Conservation (phyloP, 2,888 invertebrate genomes). For the Eristalis pertinax region DNA sequence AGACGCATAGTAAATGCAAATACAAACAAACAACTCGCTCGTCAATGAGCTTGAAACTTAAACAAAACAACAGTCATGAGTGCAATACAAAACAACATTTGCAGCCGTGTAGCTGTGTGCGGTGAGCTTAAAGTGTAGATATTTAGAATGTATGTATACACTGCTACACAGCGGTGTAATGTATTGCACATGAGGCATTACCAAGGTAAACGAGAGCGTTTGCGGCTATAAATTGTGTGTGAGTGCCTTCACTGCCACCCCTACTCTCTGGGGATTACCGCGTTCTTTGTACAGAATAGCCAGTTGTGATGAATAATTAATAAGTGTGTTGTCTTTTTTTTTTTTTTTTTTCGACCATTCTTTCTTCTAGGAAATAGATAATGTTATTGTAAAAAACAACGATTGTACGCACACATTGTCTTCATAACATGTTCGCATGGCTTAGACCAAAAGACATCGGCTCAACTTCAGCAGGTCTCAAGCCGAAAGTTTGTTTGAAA, state of each 20-base stretch:
- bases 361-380: background rate
- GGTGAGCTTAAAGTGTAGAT: constrained; percentile 38
- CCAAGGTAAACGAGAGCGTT: constrained; percentile 68
- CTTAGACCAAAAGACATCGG: too few species aligned
- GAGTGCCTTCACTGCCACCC: constrained; percentile 35
- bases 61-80: constrained; percentile 52
- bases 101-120: constrained; percentile 17
- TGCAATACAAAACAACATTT: constrained; percentile 51
- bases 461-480: too few species aligned
- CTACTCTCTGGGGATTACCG: constrained; percentile 38
- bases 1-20: constrained; percentile 30
- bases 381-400: background rate
- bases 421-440: too few species aligned
- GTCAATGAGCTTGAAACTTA: constrained; percentile 73
- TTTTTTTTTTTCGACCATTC: background rate
- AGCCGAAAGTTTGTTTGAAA: too few species aligned
- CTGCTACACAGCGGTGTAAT: constrained; percentile 52
- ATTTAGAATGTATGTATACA: constrained; percentile 54
- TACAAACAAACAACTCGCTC: constrained; percentile 32
- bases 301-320: constrained; percentile 60
- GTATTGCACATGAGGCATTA: constrained; percentile 55
- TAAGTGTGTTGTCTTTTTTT: background rate
- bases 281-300: constrained; percentile 40
- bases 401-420: too few species aligned
- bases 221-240: constrained; percentile 59